Evolutionary conservation across 2,888 invertebrate genomes (phyloP).

Genomic region (Schizotus pectinicornis): DNA sequence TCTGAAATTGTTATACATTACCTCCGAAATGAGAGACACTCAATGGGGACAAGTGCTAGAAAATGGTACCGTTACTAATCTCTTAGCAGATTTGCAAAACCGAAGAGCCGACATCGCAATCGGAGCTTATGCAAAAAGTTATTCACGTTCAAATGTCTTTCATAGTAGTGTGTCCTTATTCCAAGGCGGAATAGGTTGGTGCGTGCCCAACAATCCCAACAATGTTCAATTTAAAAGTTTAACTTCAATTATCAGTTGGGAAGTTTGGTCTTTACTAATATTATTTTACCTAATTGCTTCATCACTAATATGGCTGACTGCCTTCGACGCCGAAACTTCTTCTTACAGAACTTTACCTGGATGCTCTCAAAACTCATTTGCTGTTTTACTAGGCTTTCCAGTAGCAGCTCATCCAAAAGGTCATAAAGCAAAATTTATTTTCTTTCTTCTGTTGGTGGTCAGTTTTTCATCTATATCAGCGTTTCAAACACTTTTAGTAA

Average conservation of each 20-base stretch:
- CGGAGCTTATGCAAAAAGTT: slow-evolving; percentile 7
- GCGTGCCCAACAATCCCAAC: slow-evolving; percentile 29
- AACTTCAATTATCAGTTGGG: not conserved
- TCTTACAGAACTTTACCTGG: slow-evolving; percentile 23
- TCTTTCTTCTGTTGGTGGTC: slow-evolving; percentile 33
- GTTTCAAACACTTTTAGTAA: slow-evolving; percentile 33
- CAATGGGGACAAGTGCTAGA: slow-evolving; percentile 21
- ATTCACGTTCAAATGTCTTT: not conserved
- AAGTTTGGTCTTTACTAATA: not conserved
- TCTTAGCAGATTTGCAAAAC: slow-evolving; percentile 1
- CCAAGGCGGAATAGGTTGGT: slow-evolving; percentile 32
- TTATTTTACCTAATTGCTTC: slow-evolving; percentile 1
- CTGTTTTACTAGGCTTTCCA: slow-evolving; percentile 28
- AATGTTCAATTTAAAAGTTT: not conserved
- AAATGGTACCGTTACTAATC: slow-evolving; percentile 23
- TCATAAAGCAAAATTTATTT: slow-evolving; percentile 24
- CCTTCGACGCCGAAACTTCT: slow-evolving; percentile 6
- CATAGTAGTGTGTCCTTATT: slow-evolving; percentile 16
- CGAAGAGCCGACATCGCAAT: slow-evolving; percentile 7
- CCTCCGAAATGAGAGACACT: not conserved
- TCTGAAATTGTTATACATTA: slow-evolving; percentile 1
- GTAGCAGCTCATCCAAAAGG: slow-evolving; percentile 33
- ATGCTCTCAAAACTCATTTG: slow-evolving; percentile 26
- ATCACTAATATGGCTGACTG: not conserved
- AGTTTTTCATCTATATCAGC: slow-evolving; percentile 30